Evolutionary conservation across 2,888 invertebrate species (phyloP).

Genomic region (Bursaphelenchus okinawaensis): DNA sequence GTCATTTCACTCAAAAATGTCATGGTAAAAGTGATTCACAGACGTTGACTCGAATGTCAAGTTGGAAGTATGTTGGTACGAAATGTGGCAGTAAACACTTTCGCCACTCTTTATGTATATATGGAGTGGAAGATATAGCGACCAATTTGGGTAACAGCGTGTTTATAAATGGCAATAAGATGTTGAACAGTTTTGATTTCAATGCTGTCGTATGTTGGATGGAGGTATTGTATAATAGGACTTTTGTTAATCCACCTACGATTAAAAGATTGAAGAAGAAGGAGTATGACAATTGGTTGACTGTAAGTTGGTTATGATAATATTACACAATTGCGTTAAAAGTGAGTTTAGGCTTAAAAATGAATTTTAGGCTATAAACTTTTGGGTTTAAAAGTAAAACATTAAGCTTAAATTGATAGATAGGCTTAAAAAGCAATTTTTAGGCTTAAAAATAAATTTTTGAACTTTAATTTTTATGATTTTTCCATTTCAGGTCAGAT

Average conservation of each 20-base stretch:
- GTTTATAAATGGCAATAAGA: conserved; percentile 10
- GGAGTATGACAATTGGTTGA: too few relatives aligned
- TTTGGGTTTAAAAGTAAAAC: too few relatives aligned
- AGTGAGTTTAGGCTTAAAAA: too few relatives aligned
- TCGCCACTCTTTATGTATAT: conserved; percentile 14
- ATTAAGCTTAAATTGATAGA: too few relatives aligned
- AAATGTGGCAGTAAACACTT: background rate
- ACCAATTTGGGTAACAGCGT: background rate
- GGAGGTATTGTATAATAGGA: background rate
- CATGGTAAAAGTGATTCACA: background rate
- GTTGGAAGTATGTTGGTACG: background rate
- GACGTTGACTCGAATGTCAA: background rate
- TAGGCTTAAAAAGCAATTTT: too few relatives aligned
- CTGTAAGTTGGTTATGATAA: too few relatives aligned
- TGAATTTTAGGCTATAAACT: too few relatives aligned
- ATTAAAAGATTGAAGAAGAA: too few relatives aligned
- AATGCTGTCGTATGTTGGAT: background rate
- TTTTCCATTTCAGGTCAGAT: background rate
- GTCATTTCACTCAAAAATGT: background rate
- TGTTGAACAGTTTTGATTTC: conserved; percentile 2
- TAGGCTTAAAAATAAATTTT: too few relatives aligned
- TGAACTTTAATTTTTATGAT: background rate
- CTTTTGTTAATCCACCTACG: background rate
- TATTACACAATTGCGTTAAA: too few relatives aligned
- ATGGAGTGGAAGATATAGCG: conserved; percentile 12